phyloP scores from a whole-genome alignment of 1,140 invertebrate genomes.

The Hypsibius dujardini region DNA sequence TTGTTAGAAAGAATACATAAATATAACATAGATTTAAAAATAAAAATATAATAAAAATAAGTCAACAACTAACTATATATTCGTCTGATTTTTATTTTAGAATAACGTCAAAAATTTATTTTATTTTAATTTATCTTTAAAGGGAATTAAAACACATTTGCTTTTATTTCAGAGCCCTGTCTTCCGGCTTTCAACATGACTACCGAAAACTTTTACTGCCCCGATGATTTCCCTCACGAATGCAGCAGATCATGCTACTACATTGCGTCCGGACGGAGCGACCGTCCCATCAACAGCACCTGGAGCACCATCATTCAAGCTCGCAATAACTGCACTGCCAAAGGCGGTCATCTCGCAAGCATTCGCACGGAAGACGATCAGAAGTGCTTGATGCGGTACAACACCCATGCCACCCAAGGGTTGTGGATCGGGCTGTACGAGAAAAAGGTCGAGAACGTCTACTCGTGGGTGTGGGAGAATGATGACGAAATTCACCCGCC shows the following conservation, averaged over 20 bases:
- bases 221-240: slow-evolving; percentile 5
- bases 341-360: not conserved
- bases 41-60: too few relatives aligned
- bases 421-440: slow-evolving; percentile 1
- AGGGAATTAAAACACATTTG: too few relatives aligned
- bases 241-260: not conserved
- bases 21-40: too few relatives aligned
- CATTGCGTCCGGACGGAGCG: not conserved
- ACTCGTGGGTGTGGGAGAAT: not conserved
- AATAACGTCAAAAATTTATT: too few relatives aligned
- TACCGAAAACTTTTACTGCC: not conserved
- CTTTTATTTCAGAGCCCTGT: not conserved
- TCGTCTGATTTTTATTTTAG: too few relatives aligned
- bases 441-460: not conserved
- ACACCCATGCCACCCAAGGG: not conserved
- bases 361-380: slow-evolving; percentile 1
- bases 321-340: not conserved
- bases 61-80: too few relatives aligned
- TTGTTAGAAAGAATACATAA: too few relatives aligned
- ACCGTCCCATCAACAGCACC: not conserved
- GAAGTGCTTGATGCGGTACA: not conserved
- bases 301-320: not conserved
- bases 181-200: not conserved
- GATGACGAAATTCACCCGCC: not conserved
- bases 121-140: too few relatives aligned